phyloP scores from a whole-genome alignment of 2,888 invertebrate genomes.

The Pseudococcus viburni region DNA sequence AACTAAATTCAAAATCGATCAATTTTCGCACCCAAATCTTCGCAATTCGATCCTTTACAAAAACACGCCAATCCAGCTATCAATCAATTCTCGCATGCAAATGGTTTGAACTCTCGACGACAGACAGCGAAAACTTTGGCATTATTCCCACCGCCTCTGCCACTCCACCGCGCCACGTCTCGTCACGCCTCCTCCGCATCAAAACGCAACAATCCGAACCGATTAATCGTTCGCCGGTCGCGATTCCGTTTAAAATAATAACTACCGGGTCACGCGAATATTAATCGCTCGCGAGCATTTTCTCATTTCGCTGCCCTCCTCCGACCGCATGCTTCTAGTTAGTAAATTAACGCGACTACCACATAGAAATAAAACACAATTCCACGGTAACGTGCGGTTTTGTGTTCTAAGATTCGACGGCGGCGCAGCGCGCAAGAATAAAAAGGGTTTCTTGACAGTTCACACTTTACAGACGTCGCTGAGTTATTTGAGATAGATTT shows the following conservation, averaged over 20 bases:
- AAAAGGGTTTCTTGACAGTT: conserved; percentile 61
- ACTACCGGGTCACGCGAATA: conserved; percentile 14
- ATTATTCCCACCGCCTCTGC: background rate
- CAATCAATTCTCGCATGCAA: background rate
- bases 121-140: background rate
- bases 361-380: background rate
- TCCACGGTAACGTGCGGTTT: background rate
- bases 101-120: background rate
- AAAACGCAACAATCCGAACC: background rate
- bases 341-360: background rate
- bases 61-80: background rate
- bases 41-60: no score
- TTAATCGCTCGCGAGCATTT: background rate
- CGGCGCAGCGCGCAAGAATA: background rate
- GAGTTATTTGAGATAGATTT: conserved; percentile 66
- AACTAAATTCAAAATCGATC: no score
- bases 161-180: no score
- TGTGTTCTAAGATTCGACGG: background rate
- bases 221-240: background rate
- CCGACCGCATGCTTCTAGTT: background rate
- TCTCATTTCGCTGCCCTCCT: background rate
- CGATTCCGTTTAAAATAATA: conserved; percentile 14
- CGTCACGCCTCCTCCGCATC: background rate
- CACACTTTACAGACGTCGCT: conserved; percentile 60
- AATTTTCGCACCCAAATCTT: no score